Conservation (phyloP, 2,797 vertebrate species). For the Pangasius larnaudii region DNA sequence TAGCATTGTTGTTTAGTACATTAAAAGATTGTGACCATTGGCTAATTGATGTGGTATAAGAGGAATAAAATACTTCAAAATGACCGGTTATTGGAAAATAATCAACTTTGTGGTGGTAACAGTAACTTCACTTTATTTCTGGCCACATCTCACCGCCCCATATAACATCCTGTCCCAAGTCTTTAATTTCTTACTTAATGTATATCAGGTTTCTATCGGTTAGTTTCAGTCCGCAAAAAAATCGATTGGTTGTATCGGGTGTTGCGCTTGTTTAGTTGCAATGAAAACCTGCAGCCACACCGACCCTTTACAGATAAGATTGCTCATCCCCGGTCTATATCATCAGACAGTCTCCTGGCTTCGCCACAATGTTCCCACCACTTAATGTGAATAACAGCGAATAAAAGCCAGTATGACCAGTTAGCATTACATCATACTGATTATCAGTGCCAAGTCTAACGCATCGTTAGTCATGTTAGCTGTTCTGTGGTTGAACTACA, state of each 20-base stretch:
- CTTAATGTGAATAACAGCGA: slow-evolving; percentile 4
- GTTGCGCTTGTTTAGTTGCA: background rate
- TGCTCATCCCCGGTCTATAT: background rate
- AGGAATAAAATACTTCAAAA: background rate
- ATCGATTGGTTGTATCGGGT: slow-evolving; percentile 7
- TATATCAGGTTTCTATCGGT: background rate
- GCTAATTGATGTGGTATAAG: background rate
- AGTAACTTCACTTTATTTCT: background rate
- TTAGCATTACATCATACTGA: slow-evolving; percentile 18
- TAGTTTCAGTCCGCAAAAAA: background rate
- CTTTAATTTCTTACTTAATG: background rate
- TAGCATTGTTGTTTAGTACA: background rate
- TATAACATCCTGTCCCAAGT: background rate
- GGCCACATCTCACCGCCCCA: background rate
- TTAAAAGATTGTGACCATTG: background rate
- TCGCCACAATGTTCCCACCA: background rate
- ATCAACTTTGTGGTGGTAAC: background rate
- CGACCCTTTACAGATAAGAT: background rate
- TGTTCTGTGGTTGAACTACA: background rate
- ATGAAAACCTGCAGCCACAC: background rate
- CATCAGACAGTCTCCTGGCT: background rate
- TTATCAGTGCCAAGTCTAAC: slow-evolving; percentile 4
- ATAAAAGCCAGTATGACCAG: background rate
- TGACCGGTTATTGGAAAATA: background rate
- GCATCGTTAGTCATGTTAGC: slow-evolving; percentile 1